Base-by-base conservation (phyloP, 2,888 invertebrate genomes). In the Piscicola geometra region DNA sequence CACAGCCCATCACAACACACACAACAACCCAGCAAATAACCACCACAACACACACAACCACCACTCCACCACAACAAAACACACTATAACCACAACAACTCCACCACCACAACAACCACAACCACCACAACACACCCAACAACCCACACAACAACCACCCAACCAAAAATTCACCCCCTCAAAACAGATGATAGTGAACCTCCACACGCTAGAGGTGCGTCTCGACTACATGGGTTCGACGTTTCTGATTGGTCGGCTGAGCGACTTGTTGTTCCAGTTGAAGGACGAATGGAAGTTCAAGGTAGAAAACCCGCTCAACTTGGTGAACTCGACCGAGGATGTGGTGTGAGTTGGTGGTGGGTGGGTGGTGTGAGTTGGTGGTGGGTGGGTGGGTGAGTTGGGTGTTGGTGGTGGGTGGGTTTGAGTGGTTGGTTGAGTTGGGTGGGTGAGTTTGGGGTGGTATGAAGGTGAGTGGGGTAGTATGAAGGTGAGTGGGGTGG, bases 221-320 rank as follows among this genome's bases (percentile, higher is more conserved):
- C 88, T 98, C 77, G 98, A 98, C 87, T 98, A 98, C 88, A 98
- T 98, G 98, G 96, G 96, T 78, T 93, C 95, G n/a, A 91, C 93
- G 56, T 94, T 94, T 76, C 87, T 98, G 77, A 92, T 98, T 91
- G 91, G 91, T 15, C 88, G 95, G 71, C 92, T 95, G 69, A 93
- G 93, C 80, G 89, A 90, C 21, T 89, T 94, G 79, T 90, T 90
- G 73, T 91, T 93, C 33, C 72, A 74, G 28, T 75, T 94, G 78
- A 88, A 90, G 77, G 95, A 96, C 86, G 93, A 94, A 86, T 96
- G 94, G 95, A 90, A 91, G 82, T 89, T 91, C 68, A 83, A 84
- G 69, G 80, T 80, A 15, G 88, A 88, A n/a, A 85, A 74, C 0
- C 56, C 33, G 41, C 64, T 36, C 12, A 76, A 77, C 35, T 1